phyloP scores from a whole-genome alignment of 2,797 vertebrate species.

The Enteromius paludinosus region DNA sequence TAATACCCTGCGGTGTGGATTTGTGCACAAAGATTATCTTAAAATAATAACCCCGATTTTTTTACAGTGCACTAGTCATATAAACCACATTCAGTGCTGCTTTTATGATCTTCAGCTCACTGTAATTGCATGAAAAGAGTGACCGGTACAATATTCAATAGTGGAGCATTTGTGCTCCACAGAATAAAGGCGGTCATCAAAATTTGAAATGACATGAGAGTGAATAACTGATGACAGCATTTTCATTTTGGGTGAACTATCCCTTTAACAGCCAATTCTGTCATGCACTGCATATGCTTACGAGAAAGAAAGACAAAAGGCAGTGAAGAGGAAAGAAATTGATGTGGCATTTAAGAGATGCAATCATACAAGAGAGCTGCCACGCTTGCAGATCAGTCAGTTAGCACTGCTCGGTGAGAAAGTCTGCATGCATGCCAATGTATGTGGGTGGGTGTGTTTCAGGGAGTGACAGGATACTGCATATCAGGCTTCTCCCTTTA shows the following conservation, averaged over 20 bases:
- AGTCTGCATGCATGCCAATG: slow-evolving; percentile 62
- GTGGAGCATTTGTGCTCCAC: neutral
- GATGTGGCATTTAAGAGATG: slow-evolving; percentile 23
- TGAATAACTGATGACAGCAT: neutral
- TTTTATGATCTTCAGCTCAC: neutral
- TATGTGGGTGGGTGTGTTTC: slow-evolving; percentile 72
- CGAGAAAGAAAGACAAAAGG: slow-evolving; percentile 3
- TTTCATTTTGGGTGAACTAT: neutral
- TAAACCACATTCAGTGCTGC: neutral
- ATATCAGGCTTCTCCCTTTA: slow-evolving; percentile 45
- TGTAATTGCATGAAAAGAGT: neutral
- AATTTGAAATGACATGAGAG: neutral
- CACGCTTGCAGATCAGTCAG: slow-evolving; percentile 51
- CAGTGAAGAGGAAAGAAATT: neutral
- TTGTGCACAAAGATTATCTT: neutral
- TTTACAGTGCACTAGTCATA: neutral
- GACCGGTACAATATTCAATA: neutral
- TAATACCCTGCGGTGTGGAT: neutral
- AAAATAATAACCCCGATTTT: neutral
- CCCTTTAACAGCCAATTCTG: neutral
- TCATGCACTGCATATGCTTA: neutral
- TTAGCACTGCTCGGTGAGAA: slow-evolving; percentile 59
- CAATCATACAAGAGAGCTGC: slow-evolving; percentile 18
- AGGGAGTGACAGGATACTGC: slow-evolving; percentile 63
- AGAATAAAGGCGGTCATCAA: neutral